Percentiles rank a stretch among this genome's conserved stretches.
These are phyloP conservation scores for Anabas testudineus DNA, from an alignment of 2,797 vertebrate genomes.

Conservation along the genomic window DNA sequence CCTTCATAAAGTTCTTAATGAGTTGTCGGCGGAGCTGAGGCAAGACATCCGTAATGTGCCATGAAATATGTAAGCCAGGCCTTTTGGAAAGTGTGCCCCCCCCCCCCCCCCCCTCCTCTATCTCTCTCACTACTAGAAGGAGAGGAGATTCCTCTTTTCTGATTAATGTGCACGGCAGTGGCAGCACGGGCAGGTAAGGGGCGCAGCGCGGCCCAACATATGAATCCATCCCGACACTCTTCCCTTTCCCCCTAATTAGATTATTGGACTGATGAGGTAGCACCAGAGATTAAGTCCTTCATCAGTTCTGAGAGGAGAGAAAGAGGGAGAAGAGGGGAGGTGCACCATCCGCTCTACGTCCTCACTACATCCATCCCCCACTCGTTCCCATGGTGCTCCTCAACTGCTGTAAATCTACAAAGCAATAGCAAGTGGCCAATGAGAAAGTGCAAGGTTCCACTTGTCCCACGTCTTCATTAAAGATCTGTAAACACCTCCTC, in stretches of 20 bases:
- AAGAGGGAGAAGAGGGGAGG: slow-evolving; percentile 30
- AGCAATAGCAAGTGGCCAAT: slow-evolving; percentile 29
- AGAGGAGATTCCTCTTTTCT: slow-evolving; percentile 63
- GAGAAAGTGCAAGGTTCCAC: slow-evolving; percentile 11
- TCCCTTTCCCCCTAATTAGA: slow-evolving; percentile 77
- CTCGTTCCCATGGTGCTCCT: slow-evolving; percentile 29
- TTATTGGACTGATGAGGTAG: slow-evolving; percentile 82
- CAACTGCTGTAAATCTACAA: slow-evolving; percentile 45
- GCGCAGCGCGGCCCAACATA: slow-evolving; percentile 49
- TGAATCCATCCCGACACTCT: slow-evolving; percentile 75
- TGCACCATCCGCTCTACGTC: slow-evolving; percentile 35
- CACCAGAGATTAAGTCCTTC: slow-evolving; percentile 78
- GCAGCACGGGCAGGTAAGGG: slow-evolving; percentile 69
- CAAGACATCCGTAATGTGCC: slow-evolving; percentile 83
- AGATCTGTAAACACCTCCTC: no score
- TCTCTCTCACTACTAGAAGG: slow-evolving; percentile 34
- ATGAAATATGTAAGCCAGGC: slow-evolving; percentile 82
- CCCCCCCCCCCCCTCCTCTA: slow-evolving; percentile 30
- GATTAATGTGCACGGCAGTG: slow-evolving; percentile 71
- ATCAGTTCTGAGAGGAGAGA: slow-evolving; percentile 71
- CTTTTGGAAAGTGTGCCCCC: slow-evolving; percentile 70
- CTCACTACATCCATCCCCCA: slow-evolving; percentile 28
- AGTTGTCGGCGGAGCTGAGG: slow-evolving; percentile 80
- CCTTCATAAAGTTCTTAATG: slow-evolving; percentile 80
- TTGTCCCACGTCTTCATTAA: neutral